A percentile compares a stretch with the other conserved stretches of the same genome.
Evolutionary conservation across 2,113 vertebrate species (phyloP).

Genomic region (Callocephalon fimbriatum): DNA sequence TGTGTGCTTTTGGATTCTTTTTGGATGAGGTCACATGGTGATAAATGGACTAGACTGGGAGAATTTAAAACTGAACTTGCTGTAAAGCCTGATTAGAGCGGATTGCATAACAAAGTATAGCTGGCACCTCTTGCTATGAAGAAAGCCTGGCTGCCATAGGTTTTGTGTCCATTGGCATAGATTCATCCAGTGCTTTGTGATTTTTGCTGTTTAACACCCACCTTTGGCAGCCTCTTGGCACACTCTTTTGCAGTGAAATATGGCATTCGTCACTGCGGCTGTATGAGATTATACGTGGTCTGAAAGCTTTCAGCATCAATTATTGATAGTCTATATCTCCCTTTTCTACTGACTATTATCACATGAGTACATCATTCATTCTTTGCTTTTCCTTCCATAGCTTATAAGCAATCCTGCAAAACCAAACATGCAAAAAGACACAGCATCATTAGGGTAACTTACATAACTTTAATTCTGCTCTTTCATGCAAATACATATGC

Average conservation of each 20-base stretch:
- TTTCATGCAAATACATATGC: background rate
- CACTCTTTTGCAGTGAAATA: background rate
- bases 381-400: background rate
- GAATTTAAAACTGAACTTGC: conserved; percentile 12
- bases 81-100: background rate
- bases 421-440: background rate
- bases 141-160: background rate
- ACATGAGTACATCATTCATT: background rate
- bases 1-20: background rate
- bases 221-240: background rate
- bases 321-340: background rate
- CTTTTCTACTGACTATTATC: background rate
- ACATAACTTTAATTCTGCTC: background rate
- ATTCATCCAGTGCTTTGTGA: background rate
- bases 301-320: background rate
- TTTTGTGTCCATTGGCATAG: background rate
- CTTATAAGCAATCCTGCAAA: background rate
- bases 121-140: background rate
- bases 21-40: background rate
- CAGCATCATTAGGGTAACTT: background rate
- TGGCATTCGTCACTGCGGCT: background rate
- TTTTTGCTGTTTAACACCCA: conserved; percentile 4
- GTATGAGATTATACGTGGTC: background rate
- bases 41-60: background rate
- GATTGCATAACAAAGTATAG: background rate